phyloP scores from a whole-genome alignment of 2,797 vertebrate genomes.

The Halcyon smyrnensis region DNA sequence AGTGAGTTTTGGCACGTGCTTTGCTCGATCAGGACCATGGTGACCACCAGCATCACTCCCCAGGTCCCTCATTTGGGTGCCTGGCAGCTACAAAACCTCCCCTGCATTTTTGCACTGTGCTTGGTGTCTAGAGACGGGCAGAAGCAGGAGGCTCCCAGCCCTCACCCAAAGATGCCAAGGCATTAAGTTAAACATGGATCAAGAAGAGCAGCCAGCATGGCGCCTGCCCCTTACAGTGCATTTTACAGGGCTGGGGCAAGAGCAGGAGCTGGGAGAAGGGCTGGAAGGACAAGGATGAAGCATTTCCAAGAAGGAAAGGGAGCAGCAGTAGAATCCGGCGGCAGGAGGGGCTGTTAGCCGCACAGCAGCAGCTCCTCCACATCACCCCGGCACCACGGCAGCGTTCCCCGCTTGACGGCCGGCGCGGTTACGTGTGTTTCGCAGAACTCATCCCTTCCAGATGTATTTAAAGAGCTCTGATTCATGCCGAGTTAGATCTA shows the following conservation, averaged over 20 bases:
- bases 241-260: background rate
- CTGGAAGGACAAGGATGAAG: rapidly evolving
- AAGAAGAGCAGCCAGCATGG: rapidly evolving
- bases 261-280: background rate
- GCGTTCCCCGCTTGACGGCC: background rate
- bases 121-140: background rate
- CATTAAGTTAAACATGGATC: rapidly evolving
- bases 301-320: background rate
- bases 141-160: rapidly evolving
- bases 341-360: background rate
- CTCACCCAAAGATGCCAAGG: background rate
- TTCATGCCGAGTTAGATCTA: background rate
- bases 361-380: background rate
- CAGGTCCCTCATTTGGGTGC: background rate
- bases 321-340: background rate
- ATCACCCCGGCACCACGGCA: rapidly evolving
- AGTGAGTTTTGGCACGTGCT: rapidly evolving
- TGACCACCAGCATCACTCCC: rapidly evolving
- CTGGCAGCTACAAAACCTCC: background rate
- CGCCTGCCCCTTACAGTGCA: background rate
- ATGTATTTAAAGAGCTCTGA: background rate
- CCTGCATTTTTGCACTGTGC: rapidly evolving
- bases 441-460: background rate
- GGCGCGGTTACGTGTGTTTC: rapidly evolving
- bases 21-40: rapidly evolving